Percentiles rank a stretch among this genome's conserved stretches.
These are phyloP conservation scores for Aphodius sticticus DNA, from an alignment of 2,888 invertebrate species.

Conservation along the genomic window DNA sequence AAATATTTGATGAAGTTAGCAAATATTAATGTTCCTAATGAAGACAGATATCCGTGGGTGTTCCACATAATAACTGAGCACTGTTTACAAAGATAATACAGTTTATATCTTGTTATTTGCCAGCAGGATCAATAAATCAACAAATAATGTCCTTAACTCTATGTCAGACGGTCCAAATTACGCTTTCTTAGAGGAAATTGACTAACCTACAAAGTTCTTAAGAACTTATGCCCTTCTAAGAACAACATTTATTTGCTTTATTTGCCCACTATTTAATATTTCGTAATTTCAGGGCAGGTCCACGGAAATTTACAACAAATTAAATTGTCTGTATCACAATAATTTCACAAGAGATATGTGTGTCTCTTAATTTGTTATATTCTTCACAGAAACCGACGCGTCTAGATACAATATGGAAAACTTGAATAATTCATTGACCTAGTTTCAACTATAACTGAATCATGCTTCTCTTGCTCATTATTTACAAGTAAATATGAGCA, in stretches of 20 bases:
- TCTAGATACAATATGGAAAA: neutral
- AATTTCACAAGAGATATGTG: neutral
- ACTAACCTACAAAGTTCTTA: no score
- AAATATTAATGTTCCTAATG: no score
- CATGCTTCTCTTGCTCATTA: neutral
- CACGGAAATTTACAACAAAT: constrained; percentile 11
- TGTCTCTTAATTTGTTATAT: neutral
- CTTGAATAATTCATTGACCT: neutral
- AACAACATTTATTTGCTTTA: neutral
- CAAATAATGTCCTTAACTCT: no score
- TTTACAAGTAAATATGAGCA: neutral
- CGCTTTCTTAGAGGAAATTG: no score
- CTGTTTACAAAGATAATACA: no score
- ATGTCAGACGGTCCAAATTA: no score
- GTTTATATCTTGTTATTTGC: no score
- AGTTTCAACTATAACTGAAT: neutral
- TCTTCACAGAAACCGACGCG: neutral
- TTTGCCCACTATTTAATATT: neutral
- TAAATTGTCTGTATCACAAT: neutral
- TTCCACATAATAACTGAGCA: no score
- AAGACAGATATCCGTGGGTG: no score
- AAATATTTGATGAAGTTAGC: no score
- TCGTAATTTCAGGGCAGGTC: neutral
- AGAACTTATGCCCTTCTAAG: no score
- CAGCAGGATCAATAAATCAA: no score